These are phyloP conservation scores for Diachrysia chrysitis DNA, from an alignment of 2,888 invertebrate genomes.

Conservation along the genomic window DNA sequence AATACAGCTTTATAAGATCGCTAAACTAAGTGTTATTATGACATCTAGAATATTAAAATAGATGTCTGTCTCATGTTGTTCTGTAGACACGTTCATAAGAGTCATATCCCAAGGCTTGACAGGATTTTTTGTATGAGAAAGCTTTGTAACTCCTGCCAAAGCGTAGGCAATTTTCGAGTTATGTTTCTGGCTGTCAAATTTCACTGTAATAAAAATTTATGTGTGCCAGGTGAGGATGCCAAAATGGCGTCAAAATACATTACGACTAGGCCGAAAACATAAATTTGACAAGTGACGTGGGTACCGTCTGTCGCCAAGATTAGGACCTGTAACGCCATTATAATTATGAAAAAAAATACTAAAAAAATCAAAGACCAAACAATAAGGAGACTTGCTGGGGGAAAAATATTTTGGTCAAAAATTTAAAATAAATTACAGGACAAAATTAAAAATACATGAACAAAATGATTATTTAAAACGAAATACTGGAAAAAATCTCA, in stretches of 20 bases:
- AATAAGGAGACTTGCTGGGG: neutral
- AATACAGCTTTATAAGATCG: neutral
- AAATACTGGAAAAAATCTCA: too few relatives aligned
- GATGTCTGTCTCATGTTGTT: neutral
- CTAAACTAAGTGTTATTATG: neutral
- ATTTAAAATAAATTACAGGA: neutral
- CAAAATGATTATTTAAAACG: too few relatives aligned
- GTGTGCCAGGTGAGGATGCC: constrained; percentile 29
- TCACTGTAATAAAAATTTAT: constrained; percentile 38
- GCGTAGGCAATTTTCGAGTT: constrained; percentile 20
- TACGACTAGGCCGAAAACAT: constrained; percentile 21
- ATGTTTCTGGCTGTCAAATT: constrained; percentile 42
- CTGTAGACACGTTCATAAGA: neutral
- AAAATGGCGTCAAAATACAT: constrained; percentile 38
- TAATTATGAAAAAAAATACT: constrained; percentile 10
- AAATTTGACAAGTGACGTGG: constrained; percentile 48
- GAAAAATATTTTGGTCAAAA: constrained; percentile 6
- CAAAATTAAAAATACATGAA: neutral
- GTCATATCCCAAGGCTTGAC: neutral
- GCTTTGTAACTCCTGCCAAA: constrained; percentile 7
- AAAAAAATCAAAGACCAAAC: neutral
- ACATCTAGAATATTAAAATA: constrained; percentile 1
- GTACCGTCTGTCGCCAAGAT: constrained; percentile 30
- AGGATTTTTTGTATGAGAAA: constrained; percentile 11
- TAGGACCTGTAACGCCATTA: constrained; percentile 2